Evolutionary conservation across 2,888 invertebrate species (phyloP).

Genomic region (Schizaphis graminum): DNA sequence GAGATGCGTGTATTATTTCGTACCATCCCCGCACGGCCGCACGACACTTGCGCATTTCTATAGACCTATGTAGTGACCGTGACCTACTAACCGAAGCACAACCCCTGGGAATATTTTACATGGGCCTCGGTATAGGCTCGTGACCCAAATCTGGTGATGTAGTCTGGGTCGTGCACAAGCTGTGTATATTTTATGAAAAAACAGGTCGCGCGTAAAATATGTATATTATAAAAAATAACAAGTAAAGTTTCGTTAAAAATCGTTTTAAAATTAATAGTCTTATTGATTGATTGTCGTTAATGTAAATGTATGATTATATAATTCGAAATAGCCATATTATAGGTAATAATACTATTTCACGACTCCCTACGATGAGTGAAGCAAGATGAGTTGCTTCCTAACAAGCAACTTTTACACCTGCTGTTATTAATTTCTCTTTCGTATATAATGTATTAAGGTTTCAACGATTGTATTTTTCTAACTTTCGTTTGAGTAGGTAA

Average conservation of each 20-base stretch:
- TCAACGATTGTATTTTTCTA: neutral
- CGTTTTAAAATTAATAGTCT: neutral
- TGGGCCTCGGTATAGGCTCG: conserved; percentile 43
- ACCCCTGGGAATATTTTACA: conserved; percentile 58
- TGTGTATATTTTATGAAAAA: neutral
- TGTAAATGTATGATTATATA: neutral
- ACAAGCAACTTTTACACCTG: neutral
- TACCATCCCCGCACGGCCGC: neutral
- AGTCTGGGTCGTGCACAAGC: conserved; percentile 53
- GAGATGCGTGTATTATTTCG: neutral
- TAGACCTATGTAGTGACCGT: conserved; percentile 36
- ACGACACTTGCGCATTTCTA: conserved; percentile 47
- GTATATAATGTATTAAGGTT: neutral
- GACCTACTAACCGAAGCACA: conserved; percentile 58
- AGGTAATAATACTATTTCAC: neutral
- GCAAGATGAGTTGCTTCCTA: neutral
- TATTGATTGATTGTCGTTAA: neutral
- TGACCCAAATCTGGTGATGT: conserved; percentile 41
- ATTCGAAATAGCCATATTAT: neutral
- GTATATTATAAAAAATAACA: neutral
- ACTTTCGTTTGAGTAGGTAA: neutral
- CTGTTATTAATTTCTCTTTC: neutral
- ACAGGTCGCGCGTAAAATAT: neutral
- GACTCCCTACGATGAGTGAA: neutral
- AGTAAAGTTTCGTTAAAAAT: neutral